Conservation (phyloP, 2,797 vertebrate species). For the Calcarius lapponicus region DNA sequence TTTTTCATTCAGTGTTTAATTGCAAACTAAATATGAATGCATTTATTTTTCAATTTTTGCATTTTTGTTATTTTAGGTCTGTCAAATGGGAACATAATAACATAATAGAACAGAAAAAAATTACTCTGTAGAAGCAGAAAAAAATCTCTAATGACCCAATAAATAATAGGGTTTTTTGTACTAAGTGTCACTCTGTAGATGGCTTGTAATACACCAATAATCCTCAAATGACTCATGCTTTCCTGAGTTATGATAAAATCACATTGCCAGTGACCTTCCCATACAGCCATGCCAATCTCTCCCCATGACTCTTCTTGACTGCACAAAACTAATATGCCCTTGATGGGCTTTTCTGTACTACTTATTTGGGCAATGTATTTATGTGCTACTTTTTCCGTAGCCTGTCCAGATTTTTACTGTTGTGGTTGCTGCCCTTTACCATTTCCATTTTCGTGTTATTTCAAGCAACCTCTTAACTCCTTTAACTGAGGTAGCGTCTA, state of each 20-base stretch:
- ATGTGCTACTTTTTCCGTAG: background rate
- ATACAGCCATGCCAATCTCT: background rate
- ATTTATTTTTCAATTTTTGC: rapidly evolving
- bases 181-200: background rate
- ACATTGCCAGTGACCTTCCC: background rate
- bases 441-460: background rate
- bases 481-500: background rate
- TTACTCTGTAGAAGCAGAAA: background rate
- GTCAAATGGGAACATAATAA: background rate
- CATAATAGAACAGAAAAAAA: background rate
- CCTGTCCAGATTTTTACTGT: background rate
- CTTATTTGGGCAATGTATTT: background rate
- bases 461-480: background rate
- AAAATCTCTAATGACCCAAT: background rate
- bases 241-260: background rate
- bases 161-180: background rate
- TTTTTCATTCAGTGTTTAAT: background rate
- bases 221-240: background rate
- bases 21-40: background rate
- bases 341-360: background rate
- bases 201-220: background rate
- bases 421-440: background rate
- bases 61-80: background rate
- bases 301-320: background rate
- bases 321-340: background rate